These are phyloP conservation scores for Enteromius radiatus DNA, from an alignment of 2,797 vertebrate genomes.

Conservation along the genomic window DNA sequence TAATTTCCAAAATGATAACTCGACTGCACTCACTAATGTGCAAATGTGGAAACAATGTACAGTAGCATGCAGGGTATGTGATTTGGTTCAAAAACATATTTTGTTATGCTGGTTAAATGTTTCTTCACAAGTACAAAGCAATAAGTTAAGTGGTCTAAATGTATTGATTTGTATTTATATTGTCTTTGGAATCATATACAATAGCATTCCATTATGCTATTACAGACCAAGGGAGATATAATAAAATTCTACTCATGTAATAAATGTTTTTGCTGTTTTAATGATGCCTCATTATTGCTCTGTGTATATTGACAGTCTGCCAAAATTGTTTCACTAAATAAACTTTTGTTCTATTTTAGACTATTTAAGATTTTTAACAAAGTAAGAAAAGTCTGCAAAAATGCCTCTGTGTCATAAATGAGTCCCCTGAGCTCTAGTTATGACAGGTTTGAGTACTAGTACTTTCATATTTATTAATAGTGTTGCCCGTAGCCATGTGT, in stretches of 20 bases:
- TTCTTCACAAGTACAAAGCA: background rate
- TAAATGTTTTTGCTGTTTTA: background rate
- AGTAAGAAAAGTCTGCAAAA: background rate
- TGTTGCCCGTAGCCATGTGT: conserved; percentile 9
- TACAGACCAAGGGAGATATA: background rate
- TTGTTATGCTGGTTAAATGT: background rate
- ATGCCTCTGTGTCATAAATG: background rate
- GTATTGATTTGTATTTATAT: background rate
- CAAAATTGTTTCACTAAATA: background rate
- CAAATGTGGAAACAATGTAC: too few relatives aligned
- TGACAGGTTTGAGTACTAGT: conserved; percentile 11
- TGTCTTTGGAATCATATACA: background rate
- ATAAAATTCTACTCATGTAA: background rate
- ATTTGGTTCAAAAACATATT: background rate
- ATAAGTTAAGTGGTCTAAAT: background rate
- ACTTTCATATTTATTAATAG: conserved; percentile 8
- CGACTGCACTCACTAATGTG: background rate
- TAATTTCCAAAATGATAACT: background rate
- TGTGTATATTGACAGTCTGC: background rate
- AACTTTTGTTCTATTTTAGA: background rate
- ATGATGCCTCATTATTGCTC: background rate
- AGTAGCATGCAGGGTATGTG: background rate
- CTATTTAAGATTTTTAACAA: background rate
- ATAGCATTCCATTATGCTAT: background rate
- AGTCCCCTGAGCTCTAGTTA: background rate